Conservation (phyloP, 2,797 vertebrate genomes). For the Caiman crocodilus region DNA sequence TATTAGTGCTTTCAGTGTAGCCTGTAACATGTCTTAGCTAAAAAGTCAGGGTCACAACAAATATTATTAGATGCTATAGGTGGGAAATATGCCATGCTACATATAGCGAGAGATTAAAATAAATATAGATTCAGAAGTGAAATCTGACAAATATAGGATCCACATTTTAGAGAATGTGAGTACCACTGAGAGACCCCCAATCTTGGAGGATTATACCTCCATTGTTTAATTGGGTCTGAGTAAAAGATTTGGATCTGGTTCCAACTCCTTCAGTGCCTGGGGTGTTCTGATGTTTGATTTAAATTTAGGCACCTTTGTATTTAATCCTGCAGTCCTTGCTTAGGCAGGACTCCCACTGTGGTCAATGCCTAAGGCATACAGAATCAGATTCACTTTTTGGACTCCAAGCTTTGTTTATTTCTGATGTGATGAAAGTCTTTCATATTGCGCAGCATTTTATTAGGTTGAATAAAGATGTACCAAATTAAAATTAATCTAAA, state of each 20-base stretch:
- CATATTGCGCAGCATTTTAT: background rate
- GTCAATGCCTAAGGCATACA: background rate
- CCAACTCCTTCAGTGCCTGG: background rate
- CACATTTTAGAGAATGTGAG: background rate
- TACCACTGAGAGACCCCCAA: background rate
- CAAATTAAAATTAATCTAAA: background rate
- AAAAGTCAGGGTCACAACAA: background rate
- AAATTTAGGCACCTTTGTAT: background rate
- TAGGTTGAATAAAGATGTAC: background rate
- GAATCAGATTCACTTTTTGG: too few relatives aligned
- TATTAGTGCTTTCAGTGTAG: background rate
- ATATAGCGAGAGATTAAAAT: background rate
- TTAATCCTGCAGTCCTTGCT: background rate
- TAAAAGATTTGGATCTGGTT: conserved; percentile 3
- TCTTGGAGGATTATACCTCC: background rate
- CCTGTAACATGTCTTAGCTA: background rate
- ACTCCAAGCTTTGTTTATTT: background rate
- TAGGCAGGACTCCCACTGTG: background rate
- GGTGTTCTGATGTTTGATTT: background rate
- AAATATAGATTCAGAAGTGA: background rate
- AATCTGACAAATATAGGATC: background rate
- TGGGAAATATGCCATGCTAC: background rate
- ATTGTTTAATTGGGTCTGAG: background rate
- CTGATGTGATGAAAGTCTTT: background rate
- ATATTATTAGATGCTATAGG: background rate